Base-by-base conservation (phyloP, 1,140 invertebrate species). In the Arion vulgaris region DNA sequence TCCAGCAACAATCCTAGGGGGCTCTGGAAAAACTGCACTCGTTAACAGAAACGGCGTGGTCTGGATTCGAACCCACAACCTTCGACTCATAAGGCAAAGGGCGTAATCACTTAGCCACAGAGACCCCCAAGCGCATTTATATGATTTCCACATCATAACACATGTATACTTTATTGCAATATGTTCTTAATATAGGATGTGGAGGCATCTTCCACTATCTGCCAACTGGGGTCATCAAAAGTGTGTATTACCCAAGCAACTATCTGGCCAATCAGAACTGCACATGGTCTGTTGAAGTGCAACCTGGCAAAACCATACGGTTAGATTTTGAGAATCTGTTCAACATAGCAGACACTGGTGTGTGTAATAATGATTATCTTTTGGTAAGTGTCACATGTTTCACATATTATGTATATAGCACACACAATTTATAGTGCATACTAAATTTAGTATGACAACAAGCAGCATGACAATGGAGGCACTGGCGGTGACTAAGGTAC, bases 261-360 rank as follows among this genome's bases (percentile, higher is more conserved):
- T 99, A 99, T 92, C 97, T 97, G 0, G 93, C 95, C 11, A 96
- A 97, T 87, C 97, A 98, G 91, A 96, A 97, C 89, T 99, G 98
- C 91, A 94, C 97, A 15, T 99, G 98, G 98, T 93, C 91, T 2
- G 92, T 98, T 1, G 94, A 93, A 71, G 96, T 96, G 0, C 92
- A 93, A 74, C 92, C 94, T 75, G 96, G 96, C 28, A 93, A 94
- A 86, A 95, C 93, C 1, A 95, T 97, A 45, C 88, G 93, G 87
- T 89, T 96, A 13, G 87, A 90, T 15, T 95, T 97, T 89, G 85
- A 91, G 32, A 85, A 92, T 13, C 84, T 85, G 36, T 94, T 96
- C 81, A 92, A 94, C 85, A 93, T 96, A 85, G 83, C 91, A 84
- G 62, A 92, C 92, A 84, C 85, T 73, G 86, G 90, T 23, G 88